Base-by-base conservation (phyloP, 2,888 invertebrate species). In the Formica aserva region DNA sequence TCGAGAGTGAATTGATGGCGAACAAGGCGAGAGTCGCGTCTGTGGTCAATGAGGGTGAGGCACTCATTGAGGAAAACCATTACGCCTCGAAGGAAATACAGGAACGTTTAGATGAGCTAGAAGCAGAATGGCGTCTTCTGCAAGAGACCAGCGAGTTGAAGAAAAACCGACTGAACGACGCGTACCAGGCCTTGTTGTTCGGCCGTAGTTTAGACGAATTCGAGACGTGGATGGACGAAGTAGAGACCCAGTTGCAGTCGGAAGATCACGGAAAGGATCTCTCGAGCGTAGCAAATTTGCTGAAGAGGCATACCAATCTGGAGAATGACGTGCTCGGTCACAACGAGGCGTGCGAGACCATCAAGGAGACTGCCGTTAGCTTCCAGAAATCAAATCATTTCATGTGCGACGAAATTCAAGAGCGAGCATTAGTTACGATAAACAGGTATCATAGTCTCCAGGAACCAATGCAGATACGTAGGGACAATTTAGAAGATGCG, bases 401-500 rank as follows among this genome's bases (percentile, higher is more conserved):
- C 95, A 97, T 99, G 97, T 97, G 97, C 66, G 97, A 97, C 5
- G 98, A 99, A 92, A 97, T 99, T 77, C 96, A 97, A 83, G 97
- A 96, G 52, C 96, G 97, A 85, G 97, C 98, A 0, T 96, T 96
- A 89, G 95, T 95, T 5, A 96, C 96, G 2, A 96, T 97, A n/a
- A 96, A 96, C 91, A 97, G 97, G 67, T 98, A 98, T 94, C 96
- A 97, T 18, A 97, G 97, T 8, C 95, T 99, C 13, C 97, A 97
- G 91, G 98, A 98, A 94, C 99, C 99, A 0, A 97, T 98, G 94
- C 98, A 98, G 94, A 98, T 98, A 86, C 96, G 98, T 0, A 96
- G 98, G 57, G 99, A 99, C 92, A 98, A 99, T 94, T 95, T 99
- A 55, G 98, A 98, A 93, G 99, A 99, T 88, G 98, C 99, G 0